A percentile compares a stretch with the other conserved stretches of the same genome.
phyloP scores from a whole-genome alignment of 1,140 invertebrate species.

The Lordiphosa stackelbergi region DNA sequence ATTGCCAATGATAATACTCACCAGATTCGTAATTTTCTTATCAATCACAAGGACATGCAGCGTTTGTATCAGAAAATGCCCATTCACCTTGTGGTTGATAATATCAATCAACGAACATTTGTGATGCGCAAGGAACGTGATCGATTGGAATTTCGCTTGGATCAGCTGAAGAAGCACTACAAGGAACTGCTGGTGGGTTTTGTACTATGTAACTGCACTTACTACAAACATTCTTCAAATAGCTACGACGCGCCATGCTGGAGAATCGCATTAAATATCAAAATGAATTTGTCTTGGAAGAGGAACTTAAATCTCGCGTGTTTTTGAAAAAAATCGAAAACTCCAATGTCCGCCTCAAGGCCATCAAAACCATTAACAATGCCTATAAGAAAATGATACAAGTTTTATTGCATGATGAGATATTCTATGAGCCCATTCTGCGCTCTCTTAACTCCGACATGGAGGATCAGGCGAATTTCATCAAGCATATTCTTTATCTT shows the following conservation, averaged over 20 bases:
- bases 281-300: slow-evolving; percentile 63
- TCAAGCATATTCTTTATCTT: slow-evolving; percentile 67
- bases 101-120: slow-evolving; percentile 75
- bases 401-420: slow-evolving; percentile 64
- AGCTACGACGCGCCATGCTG: slow-evolving; percentile 49
- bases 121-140: slow-evolving; percentile 70
- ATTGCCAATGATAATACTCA: slow-evolving; percentile 53
- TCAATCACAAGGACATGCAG: slow-evolving; percentile 67
- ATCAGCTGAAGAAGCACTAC: slow-evolving; percentile 49
- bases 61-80: slow-evolving; percentile 72
- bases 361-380: slow-evolving; percentile 67
- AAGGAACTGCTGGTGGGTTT: slow-evolving; percentile 41
- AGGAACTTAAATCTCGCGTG: slow-evolving; percentile 54
- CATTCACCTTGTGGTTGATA: slow-evolving; percentile 63
- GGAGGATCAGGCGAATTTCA: slow-evolving; percentile 71
- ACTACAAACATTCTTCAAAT: neutral
- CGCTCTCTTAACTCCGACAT: slow-evolving; percentile 61
- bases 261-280: slow-evolving; percentile 73
- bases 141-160: slow-evolving; percentile 53
- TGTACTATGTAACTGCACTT: neutral
- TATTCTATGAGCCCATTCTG: slow-evolving; percentile 73
- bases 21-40: slow-evolving; percentile 61
- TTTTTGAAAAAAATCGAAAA: slow-evolving; percentile 70
- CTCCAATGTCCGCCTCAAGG: slow-evolving; percentile 68
- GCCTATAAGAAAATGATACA: slow-evolving; percentile 72